Percentiles rank a stretch among this genome's conserved stretches.
phyloP scores from a whole-genome alignment of 2,113 vertebrate species.

The Sardina pilchardus region DNA sequence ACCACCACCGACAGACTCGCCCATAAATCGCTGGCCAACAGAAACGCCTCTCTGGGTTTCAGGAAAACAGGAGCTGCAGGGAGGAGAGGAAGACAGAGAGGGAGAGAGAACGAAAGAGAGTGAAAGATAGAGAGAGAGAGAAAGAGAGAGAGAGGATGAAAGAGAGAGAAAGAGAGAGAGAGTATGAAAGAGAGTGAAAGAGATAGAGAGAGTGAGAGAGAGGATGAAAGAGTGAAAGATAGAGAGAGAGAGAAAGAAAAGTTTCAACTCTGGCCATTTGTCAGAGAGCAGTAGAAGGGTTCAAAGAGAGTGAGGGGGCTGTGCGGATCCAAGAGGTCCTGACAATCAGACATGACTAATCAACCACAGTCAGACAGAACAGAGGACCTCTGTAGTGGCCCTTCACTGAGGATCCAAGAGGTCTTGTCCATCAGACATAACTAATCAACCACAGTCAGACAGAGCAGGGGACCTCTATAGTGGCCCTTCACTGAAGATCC shows the following conservation, averaged over 20 bases:
- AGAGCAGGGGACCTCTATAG: too few relatives aligned
- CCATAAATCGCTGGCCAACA: background rate
- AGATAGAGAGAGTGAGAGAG: too few relatives aligned
- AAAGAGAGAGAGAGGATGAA: background rate
- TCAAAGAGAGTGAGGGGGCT: background rate
- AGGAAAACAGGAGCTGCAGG: background rate
- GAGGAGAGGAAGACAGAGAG: background rate
- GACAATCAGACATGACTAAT: background rate
- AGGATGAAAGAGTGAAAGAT: background rate
- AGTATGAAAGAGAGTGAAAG: too few relatives aligned
- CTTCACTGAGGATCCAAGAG: too few relatives aligned
- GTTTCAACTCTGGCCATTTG: too few relatives aligned
- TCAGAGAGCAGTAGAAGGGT: background rate
- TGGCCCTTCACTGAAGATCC: too few relatives aligned
- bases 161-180: background rate
- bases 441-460: too few relatives aligned
- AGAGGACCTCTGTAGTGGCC: background rate
- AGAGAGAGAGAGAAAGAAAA: background rate
- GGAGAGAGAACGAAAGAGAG: background rate
- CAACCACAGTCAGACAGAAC: background rate
- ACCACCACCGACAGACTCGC: background rate
- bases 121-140: background rate
- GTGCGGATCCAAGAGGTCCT: too few relatives aligned
- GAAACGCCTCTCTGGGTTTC: background rate
- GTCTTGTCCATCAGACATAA: too few relatives aligned